A percentile compares a stretch with the other conserved stretches of the same genome.
Evolutionary conservation across 2,888 invertebrate species (phyloP).

Genomic region (Pilophorus perplexus): DNA sequence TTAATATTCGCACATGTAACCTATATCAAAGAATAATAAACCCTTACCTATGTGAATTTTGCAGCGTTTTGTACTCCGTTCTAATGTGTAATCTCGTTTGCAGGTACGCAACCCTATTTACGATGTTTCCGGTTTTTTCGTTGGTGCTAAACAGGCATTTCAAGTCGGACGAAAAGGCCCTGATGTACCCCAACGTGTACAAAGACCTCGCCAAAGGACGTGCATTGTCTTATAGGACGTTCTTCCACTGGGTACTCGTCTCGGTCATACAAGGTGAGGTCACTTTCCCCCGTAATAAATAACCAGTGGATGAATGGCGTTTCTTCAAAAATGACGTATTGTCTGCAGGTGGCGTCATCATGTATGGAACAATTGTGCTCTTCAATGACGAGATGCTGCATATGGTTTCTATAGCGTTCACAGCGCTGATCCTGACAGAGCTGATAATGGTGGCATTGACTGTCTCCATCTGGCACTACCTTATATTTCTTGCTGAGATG

Average conservation of each 20-base stretch:
- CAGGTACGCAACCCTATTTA: constrained; percentile 90
- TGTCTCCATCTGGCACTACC: constrained; percentile 93
- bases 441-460: constrained; percentile 97
- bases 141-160: constrained; percentile 92
- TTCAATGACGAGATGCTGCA: constrained; percentile 98
- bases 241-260: constrained; percentile 98
- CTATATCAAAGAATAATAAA: too few species aligned
- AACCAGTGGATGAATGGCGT: background rate
- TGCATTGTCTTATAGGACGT: constrained; percentile 96
- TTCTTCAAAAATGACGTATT: background rate
- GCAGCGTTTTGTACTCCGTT: too few species aligned
- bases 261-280: constrained; percentile 86
- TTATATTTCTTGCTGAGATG: constrained; percentile 92
- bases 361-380: constrained; percentile 94
- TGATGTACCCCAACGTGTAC: constrained; percentile 95
- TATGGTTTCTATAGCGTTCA: constrained; percentile 97
- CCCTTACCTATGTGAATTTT: too few species aligned
- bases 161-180: constrained; percentile 90
- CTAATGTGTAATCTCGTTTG: too few species aligned
- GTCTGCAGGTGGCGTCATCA: constrained; percentile 79
- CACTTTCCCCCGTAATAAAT: background rate
- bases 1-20: too few species aligned
- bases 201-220: constrained; percentile 95
- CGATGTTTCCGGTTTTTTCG: constrained; percentile 98
- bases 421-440: constrained; percentile 95